Percentiles rank a stretch among this genome's conserved stretches.
Conservation (phyloP, 2,113 vertebrate genomes). For the Lepus timidus region DNA sequence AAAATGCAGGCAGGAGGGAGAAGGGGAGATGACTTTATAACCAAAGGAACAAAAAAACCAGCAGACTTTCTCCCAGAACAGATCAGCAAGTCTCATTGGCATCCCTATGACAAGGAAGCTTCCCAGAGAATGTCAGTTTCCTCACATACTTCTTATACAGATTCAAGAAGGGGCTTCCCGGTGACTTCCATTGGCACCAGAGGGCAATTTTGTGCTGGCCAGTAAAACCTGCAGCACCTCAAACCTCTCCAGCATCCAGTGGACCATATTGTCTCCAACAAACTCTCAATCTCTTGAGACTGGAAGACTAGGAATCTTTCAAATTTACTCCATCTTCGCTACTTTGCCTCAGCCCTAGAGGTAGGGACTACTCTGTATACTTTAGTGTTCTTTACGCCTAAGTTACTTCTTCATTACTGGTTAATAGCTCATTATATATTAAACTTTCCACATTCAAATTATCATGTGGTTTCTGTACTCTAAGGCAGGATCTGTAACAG, state of each 20-base stretch:
- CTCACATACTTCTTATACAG: neutral
- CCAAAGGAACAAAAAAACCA: neutral
- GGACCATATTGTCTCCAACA: neutral
- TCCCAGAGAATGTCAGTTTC: neutral
- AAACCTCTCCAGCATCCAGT: neutral
- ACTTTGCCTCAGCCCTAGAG: neutral
- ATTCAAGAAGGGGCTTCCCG: neutral
- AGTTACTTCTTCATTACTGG: neutral
- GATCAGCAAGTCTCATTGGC: neutral
- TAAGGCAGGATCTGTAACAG: neutral
- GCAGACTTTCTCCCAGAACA: neutral
- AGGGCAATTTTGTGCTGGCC: neutral
- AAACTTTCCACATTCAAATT: neutral
- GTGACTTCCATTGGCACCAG: neutral
- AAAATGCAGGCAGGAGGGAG: neutral
- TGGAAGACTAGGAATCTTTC: neutral
- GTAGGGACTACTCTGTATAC: neutral
- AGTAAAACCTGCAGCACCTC: neutral
- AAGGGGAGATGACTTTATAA: neutral
- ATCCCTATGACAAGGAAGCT: neutral
- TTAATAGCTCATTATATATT: neutral
- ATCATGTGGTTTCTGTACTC: neutral
- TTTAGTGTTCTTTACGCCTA: neutral
- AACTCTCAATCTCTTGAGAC: constrained; percentile 8
- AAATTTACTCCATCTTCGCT: neutral